phyloP scores from a whole-genome alignment of 2,888 invertebrate species.

The Drosophila yooni region DNA sequence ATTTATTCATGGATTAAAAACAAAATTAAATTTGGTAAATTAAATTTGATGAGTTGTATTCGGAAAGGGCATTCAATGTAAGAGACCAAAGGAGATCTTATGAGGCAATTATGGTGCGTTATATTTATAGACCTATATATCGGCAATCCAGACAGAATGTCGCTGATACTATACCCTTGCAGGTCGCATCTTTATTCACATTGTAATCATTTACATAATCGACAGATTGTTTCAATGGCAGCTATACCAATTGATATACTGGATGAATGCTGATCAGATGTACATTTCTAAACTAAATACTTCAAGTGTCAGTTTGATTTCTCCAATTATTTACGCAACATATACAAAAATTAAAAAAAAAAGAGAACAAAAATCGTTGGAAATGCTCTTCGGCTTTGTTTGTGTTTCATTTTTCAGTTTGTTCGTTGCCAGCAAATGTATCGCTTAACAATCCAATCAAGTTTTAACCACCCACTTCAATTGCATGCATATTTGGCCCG shows the following conservation, averaged over 20 bases:
- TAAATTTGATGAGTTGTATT: background rate
- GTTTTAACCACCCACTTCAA: conserved; percentile 45
- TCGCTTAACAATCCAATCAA: conserved; percentile 24
- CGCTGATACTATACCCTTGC: background rate
- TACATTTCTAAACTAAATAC: background rate
- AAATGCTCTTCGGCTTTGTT: background rate
- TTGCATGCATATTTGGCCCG: conserved; percentile 41
- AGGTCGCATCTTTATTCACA: background rate
- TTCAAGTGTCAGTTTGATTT: background rate
- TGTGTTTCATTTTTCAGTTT: background rate
- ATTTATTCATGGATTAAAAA: background rate
- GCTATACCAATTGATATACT: background rate
- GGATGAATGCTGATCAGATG: background rate
- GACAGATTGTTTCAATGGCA: no score
- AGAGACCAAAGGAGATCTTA: background rate
- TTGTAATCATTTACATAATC: background rate
- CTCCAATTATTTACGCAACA: background rate
- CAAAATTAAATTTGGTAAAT: background rate
- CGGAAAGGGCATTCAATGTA: background rate
- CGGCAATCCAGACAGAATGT: background rate
- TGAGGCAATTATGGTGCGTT: background rate
- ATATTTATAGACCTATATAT: background rate
- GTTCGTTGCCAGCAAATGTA: background rate
- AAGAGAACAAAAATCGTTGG: background rate
- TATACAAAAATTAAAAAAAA: background rate